phyloP scores from a whole-genome alignment of 1,140 invertebrate genomes.

The Metaphire vulgaris region DNA sequence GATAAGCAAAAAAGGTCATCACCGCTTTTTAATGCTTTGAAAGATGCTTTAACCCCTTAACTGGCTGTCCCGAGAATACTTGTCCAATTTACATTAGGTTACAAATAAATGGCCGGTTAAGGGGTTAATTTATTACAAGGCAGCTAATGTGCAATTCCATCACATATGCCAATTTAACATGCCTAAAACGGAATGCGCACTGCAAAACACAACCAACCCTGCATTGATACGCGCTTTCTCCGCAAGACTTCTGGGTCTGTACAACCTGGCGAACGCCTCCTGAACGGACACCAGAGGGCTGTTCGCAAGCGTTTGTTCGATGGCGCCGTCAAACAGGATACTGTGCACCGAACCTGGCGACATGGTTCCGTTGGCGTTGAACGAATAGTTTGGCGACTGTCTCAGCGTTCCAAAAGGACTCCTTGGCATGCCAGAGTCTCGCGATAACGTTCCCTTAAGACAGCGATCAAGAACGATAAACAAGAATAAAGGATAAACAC shows the following conservation, averaged over 20 bases:
- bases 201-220: slow-evolving; percentile 67
- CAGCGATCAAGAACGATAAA: too few species aligned
- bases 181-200: too few species aligned
- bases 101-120: too few species aligned
- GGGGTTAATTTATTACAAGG: too few species aligned
- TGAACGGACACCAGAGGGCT: slow-evolving; percentile 66
- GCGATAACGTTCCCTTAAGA: slow-evolving; percentile 47
- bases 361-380: slow-evolving; percentile 46
- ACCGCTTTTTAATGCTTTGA: too few species aligned
- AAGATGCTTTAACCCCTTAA: too few species aligned
- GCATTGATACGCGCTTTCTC: slow-evolving; percentile 95
- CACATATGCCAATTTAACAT: too few species aligned
- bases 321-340: slow-evolving; percentile 47
- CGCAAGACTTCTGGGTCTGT: slow-evolving; percentile 82
- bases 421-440: slow-evolving; percentile 40
- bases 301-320: slow-evolving; percentile 67
- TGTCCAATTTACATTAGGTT: too few species aligned
- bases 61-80: too few species aligned
- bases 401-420: slow-evolving; percentile 27
- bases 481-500: too few species aligned
- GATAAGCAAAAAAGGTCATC: too few species aligned
- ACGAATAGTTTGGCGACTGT: slow-evolving; percentile 46
- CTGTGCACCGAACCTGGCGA: slow-evolving; percentile 50
- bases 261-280: slow-evolving; percentile 67
- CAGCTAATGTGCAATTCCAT: too few species aligned